Base-by-base conservation (phyloP, 23 tunicate species). In the Trididemnum nubilum region DNA sequence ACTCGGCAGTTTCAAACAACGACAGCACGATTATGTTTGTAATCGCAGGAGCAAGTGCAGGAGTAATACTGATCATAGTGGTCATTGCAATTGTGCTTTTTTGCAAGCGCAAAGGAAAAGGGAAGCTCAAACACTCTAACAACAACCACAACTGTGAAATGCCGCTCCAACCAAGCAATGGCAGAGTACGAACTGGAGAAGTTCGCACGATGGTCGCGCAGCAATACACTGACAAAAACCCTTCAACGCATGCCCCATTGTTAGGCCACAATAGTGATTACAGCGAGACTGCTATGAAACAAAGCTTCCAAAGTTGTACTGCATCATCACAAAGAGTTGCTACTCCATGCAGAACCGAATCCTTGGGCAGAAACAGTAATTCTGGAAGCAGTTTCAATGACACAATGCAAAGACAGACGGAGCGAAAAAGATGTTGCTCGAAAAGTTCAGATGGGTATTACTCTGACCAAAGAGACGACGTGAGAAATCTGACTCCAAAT, bases 331-430 rank as follows among this genome's bases (percentile, higher is more conserved):
- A 50, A 2, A 74, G 86, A 24, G 64, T 81, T 35, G 81, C 65
- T 19, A 85, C 90, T 25, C 89, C 89, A 32, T 81, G 76, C 71
- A 85, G 79, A 61, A 74, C 76, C 12, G 81, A 85, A 18, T 91
- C 97, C 2, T 57, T 80, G 73, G 82, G 86, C 18, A 49, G 88
- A 49, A 85, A 86, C 79, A 90, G 96, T 65, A 65, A 38, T 32
- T 91, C 97, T 1, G 85, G 90, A 40, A 81, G 90, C 33, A 85
- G 97, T 58, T 38, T 51, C 40, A 64, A 76, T 77, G 89, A 86
- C 0, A 28, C 73, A 30, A 51, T 34, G 37, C 85, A 71, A 34
- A 60, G 60, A 39, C 28, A 79, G 23, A 58, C 33, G 1, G 87
- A 91, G n/a, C 25, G 70, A 12, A 81, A 72, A 37, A 73, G 87